Percentiles rank a stretch among this genome's conserved stretches.
These are phyloP conservation scores for Cancer borealis DNA, from an alignment of 2,888 invertebrate species.

Conservation along the genomic window DNA sequence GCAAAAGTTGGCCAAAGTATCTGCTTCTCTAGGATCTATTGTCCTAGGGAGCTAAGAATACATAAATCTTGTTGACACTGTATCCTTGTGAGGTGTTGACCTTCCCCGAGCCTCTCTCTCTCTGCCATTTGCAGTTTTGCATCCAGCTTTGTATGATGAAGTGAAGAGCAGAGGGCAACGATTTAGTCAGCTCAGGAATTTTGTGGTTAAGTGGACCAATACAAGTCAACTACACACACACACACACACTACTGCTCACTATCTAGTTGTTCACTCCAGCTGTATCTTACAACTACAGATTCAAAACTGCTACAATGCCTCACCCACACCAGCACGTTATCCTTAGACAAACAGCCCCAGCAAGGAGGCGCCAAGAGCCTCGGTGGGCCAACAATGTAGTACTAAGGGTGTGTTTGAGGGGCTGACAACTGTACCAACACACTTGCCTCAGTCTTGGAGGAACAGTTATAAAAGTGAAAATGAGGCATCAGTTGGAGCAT, in stretches of 20 bases:
- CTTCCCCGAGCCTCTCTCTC: not conserved
- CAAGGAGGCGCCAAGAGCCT: not conserved
- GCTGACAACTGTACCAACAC: not conserved
- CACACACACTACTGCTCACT: constrained; percentile 28
- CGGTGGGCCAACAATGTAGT: not conserved
- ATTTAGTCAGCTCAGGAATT: constrained; percentile 30
- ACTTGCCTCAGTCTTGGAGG: not conserved
- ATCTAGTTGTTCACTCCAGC: not conserved
- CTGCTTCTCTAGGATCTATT: not conserved
- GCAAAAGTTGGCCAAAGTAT: not conserved
- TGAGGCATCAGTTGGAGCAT: not conserved
- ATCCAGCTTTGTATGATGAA: not conserved
- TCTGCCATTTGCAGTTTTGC: not conserved
- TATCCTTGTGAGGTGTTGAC: not conserved
- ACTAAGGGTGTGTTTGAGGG: not conserved
- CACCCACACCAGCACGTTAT: not conserved
- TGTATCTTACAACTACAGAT: constrained; percentile 32
- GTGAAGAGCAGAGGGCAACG: constrained; percentile 18
- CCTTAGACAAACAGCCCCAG: not conserved
- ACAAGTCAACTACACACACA: constrained; percentile 37
- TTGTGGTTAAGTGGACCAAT: constrained; percentile 12
- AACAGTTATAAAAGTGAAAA: constrained; percentile 33
- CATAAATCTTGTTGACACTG: not conserved
- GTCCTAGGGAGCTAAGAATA: not conserved
- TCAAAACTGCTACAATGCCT: not conserved